phyloP scores from a whole-genome alignment of 2,888 invertebrate genomes.

The Altica lythri region DNA sequence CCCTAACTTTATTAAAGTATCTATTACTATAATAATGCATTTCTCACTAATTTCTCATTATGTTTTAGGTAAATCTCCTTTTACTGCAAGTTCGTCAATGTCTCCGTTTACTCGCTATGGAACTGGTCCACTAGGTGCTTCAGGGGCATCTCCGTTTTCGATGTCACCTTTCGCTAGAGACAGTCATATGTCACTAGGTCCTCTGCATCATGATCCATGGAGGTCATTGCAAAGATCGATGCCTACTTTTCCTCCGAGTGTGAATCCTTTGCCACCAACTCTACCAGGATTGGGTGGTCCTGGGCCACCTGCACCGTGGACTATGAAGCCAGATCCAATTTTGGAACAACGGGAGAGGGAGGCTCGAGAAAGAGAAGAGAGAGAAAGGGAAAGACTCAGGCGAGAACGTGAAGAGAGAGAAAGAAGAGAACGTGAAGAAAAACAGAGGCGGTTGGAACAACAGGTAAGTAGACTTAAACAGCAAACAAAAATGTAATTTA shows the following conservation, averaged over 20 bases:
- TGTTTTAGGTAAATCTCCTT: slow-evolving; percentile 47
- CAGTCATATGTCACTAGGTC: slow-evolving; percentile 50
- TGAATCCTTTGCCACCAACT: slow-evolving; percentile 58
- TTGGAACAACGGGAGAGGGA: slow-evolving; percentile 63
- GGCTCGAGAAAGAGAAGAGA: slow-evolving; percentile 63
- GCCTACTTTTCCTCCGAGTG: slow-evolving; percentile 53
- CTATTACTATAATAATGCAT: not conserved
- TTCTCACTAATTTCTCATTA: slow-evolving; percentile 31
- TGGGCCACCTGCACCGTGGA: slow-evolving; percentile 64
- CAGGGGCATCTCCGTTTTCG: slow-evolving; percentile 68
- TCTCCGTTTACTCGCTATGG: slow-evolving; percentile 84
- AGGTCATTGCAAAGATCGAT: slow-evolving; percentile 68
- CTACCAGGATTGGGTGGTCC: slow-evolving; percentile 52
- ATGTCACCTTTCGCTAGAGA: slow-evolving; percentile 69
- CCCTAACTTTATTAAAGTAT: not conserved
- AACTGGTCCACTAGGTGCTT: slow-evolving; percentile 57
- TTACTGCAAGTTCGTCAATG: slow-evolving; percentile 66
- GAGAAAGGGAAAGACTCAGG: slow-evolving; percentile 63
- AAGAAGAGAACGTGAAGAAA: slow-evolving; percentile 61
- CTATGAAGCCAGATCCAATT: slow-evolving; percentile 69
- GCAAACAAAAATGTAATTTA: not conserved
- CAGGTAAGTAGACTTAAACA: slow-evolving; percentile 53
- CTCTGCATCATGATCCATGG: slow-evolving; percentile 72
- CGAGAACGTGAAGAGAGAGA: slow-evolving; percentile 66
- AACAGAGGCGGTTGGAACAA: slow-evolving; percentile 57